Percentiles rank a stretch among this genome's conserved stretches.
phyloP scores from a whole-genome alignment of 2,888 invertebrate genomes.

The Tinea semifulvella region DNA sequence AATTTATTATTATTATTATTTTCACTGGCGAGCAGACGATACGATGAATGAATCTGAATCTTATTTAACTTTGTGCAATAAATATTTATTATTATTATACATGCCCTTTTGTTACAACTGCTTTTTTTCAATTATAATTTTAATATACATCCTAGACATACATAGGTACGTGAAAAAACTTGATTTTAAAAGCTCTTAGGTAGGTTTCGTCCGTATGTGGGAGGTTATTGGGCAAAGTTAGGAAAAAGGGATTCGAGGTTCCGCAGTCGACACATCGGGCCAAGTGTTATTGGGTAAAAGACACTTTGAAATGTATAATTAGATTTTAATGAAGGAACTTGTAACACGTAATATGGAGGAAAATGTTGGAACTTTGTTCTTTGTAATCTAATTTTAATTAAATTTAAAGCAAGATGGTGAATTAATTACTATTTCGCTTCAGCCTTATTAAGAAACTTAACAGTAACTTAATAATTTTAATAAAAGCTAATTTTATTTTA shows the following conservation, averaged over 20 bases:
- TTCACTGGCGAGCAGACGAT: too few relatives aligned
- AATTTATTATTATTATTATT: too few relatives aligned
- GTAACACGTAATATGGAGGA: conserved; percentile 12
- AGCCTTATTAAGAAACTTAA: conserved; percentile 8
- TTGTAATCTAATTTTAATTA: conserved; percentile 16
- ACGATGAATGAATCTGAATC: too few relatives aligned
- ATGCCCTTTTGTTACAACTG: too few relatives aligned
- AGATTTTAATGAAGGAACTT: conserved; percentile 16
- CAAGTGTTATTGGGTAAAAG: conserved; percentile 10
- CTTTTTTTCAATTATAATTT: too few relatives aligned
- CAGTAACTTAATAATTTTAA: conserved; percentile 3
- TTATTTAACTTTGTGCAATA: too few relatives aligned
- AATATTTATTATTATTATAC: too few relatives aligned
- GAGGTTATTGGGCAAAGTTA: background rate
- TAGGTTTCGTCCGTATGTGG: background rate
- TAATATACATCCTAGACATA: too few relatives aligned
- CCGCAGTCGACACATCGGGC: background rate
- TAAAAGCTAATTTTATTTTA: background rate
- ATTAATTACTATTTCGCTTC: conserved; percentile 15
- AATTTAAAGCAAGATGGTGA: conserved; percentile 13
- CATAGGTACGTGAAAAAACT: too few relatives aligned
- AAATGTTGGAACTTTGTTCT: conserved; percentile 12
- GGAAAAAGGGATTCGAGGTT: conserved; percentile 6
- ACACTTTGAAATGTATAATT: conserved; percentile 13
- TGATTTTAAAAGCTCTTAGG: background rate